Conservation (phyloP, 2,113 vertebrate genomes). For the Syngnathus floridae region DNA sequence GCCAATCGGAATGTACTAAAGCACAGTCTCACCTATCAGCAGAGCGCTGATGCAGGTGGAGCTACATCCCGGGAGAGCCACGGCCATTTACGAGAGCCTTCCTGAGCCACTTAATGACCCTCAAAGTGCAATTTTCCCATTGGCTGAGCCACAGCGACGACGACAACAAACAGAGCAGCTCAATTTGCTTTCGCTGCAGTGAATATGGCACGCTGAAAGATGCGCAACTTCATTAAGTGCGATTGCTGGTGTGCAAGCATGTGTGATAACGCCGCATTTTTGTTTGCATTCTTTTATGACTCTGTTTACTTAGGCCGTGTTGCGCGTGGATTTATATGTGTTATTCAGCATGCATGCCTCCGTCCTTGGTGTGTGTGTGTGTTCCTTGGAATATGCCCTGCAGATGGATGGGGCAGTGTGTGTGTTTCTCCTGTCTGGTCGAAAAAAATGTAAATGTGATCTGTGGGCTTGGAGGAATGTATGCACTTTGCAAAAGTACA, state of each 20-base stretch:
- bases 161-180: constrained; percentile 50
- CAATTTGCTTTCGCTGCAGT: constrained; percentile 67
- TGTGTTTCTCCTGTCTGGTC: constrained; percentile 19
- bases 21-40: constrained; percentile 15
- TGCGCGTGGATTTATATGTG: neutral
- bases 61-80: neutral
- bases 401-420: constrained; percentile 8
- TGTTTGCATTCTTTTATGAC: constrained; percentile 9
- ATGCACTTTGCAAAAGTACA: constrained; percentile 36
- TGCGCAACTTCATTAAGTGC: constrained; percentile 30
- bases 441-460: constrained; percentile 53
- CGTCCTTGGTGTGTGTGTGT: constrained; percentile 4
- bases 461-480: constrained; percentile 38
- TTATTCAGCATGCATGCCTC: constrained; percentile 1
- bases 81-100: constrained; percentile 43
- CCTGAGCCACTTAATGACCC: constrained; percentile 59
- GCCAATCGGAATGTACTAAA: constrained; percentile 32
- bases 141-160: constrained; percentile 54
- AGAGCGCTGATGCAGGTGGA: constrained; percentile 12
- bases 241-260: constrained; percentile 15
- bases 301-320: constrained; percentile 5
- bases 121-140: constrained; percentile 57
- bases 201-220: constrained; percentile 29
- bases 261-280: constrained; percentile 13
- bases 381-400: neutral